Evolutionary conservation across 1,140 invertebrate species (phyloP).

Genomic region (Anastatus disparis): DNA sequence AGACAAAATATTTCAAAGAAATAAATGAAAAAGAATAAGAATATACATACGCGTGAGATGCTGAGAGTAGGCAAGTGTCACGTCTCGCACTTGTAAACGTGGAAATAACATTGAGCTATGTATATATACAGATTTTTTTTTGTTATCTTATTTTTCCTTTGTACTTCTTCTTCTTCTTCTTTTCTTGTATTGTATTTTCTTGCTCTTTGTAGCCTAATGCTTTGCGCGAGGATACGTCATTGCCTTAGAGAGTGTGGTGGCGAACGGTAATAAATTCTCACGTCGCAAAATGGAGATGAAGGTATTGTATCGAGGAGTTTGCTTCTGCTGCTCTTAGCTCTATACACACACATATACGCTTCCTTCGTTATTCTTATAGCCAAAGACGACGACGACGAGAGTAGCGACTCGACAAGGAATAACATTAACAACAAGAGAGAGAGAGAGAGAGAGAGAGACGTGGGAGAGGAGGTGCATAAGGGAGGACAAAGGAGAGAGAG

Average conservation of each 20-base stretch:
- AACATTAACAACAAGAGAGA: no score
- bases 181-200: no score
- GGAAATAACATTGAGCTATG: not conserved
- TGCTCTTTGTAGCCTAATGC: not conserved
- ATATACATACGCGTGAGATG: no score
- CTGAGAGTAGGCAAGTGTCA: no score
- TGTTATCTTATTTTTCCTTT: no score
- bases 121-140: no score
- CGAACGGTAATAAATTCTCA: constrained; percentile 50
- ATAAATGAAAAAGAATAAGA: not conserved
- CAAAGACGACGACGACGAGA: not conserved
- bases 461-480: constrained; percentile 53
- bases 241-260: not conserved
- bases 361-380: constrained; percentile 47
- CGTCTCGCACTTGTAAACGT: not conserved
- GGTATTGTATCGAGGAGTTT: constrained; percentile 44
- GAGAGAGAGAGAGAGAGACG: not conserved
- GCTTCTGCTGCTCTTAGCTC: no score
- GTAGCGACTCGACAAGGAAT: no score
- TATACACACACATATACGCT: no score
- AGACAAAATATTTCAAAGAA: constrained; percentile 14
- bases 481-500: constrained; percentile 12
- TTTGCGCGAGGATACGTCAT: not conserved
- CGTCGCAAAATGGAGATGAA: constrained; percentile 53
- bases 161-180: no score